Evolutionary conservation across 2,113 vertebrate genomes (phyloP).

Genomic region (Alouatta palliata): DNA sequence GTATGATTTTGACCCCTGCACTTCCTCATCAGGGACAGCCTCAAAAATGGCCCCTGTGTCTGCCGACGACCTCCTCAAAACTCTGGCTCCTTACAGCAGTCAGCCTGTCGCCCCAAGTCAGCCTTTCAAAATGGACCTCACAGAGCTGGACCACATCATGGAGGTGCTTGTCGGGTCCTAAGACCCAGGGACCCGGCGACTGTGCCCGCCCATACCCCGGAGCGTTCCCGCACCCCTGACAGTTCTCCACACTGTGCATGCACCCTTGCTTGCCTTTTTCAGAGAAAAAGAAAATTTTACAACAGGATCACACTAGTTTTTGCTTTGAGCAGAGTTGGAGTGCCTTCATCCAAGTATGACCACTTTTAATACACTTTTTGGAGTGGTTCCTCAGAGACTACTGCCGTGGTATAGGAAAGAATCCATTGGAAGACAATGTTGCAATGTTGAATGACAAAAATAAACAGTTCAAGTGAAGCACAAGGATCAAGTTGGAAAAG

Average conservation of each 20-base stretch:
- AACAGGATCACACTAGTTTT: constrained; percentile 90
- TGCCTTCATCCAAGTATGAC: constrained; percentile 97
- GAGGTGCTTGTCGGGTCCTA: constrained; percentile 98
- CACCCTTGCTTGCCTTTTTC: constrained; percentile 93
- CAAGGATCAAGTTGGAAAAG: constrained; percentile 88
- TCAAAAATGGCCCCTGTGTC: constrained; percentile 94
- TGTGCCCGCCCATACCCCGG: constrained; percentile 76
- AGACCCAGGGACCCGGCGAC: constrained; percentile 77
- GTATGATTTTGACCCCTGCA: constrained; percentile 99
- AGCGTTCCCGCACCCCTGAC: constrained; percentile 76
- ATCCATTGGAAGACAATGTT: constrained; percentile 81
- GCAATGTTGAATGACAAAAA: constrained; percentile 74
- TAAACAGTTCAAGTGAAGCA: constrained; percentile 86
- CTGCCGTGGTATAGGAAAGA: constrained; percentile 81
- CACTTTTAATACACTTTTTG: constrained; percentile 89
- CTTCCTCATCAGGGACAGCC: constrained; percentile 86
- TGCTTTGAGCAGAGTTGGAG: constrained; percentile 95
- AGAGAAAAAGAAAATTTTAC: constrained; percentile 83
- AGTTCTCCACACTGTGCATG: constrained; percentile 96
- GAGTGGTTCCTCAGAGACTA: constrained; percentile 86
- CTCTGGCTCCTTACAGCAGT: constrained; percentile 92
- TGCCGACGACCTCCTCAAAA: constrained; percentile 97
- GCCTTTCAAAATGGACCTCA: constrained; percentile 99
- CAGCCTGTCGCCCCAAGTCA: constrained; percentile 95
- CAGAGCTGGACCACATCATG: constrained; percentile 99